These are phyloP conservation scores for Pseudorectes ferrugineus DNA, from an alignment of 2,113 vertebrate species.

Conservation along the genomic window DNA sequence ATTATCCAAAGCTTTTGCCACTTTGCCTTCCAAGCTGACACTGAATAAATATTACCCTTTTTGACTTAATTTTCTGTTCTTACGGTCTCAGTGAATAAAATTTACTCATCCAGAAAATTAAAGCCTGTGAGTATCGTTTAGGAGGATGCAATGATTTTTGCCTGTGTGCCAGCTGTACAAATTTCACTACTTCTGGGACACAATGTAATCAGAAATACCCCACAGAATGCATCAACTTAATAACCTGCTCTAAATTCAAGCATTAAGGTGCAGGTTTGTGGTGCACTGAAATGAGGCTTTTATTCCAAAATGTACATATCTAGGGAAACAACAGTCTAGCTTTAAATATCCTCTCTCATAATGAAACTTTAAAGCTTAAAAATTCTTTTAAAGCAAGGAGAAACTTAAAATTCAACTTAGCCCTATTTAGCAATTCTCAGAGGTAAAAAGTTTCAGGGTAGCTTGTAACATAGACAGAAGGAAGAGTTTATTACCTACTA, in stretches of 20 bases:
- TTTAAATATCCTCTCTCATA: background rate
- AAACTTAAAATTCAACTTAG: background rate
- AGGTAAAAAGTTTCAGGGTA: background rate
- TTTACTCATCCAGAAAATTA: slow-evolving; percentile 55
- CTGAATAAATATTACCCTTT: slow-evolving; percentile 31
- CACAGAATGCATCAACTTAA: background rate
- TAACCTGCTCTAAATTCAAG: background rate
- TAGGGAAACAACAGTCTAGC: background rate
- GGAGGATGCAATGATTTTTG: background rate
- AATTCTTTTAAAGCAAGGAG: background rate
- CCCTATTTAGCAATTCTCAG: background rate
- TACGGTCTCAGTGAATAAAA: slow-evolving; percentile 14
- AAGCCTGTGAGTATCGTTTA: background rate
- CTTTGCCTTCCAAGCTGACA: background rate
- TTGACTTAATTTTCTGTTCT: slow-evolving; percentile 17
- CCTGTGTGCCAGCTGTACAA: background rate
- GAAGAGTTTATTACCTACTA: slow-evolving; percentile 78
- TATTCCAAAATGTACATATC: background rate
- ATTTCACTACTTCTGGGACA: background rate
- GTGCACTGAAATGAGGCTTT: background rate
- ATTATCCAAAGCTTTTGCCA: background rate
- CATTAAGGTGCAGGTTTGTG: background rate
- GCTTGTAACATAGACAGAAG: background rate
- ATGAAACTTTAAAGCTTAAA: background rate
- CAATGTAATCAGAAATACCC: background rate